Base-by-base conservation (phyloP, 2,888 invertebrate genomes). In the Nematopogon swammerdamellus region DNA sequence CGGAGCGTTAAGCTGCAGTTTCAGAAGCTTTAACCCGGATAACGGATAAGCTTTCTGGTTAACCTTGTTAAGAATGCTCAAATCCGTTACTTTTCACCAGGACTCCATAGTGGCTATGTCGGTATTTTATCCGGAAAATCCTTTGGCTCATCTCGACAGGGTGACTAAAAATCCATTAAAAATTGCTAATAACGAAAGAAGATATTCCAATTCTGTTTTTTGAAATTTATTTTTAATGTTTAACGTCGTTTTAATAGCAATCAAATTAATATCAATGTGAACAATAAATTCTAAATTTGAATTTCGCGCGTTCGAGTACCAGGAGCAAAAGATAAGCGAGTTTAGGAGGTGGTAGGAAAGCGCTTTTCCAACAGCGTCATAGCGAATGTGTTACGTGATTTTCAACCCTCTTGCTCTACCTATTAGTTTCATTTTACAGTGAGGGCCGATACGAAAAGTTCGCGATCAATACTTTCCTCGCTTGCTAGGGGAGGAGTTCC, bases 41-140 rank as follows among this genome's bases (percentile, higher is more conserved):
- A 54, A 55, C 51, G 49, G 19, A 36, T 36, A 36, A 36, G 50
- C 53, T 55, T 52, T 51, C 51, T 5, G 51, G 62, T 72, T 62
- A 67, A 63, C 52, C 62, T 62, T 59, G 65, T 63, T 72, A 71
- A 71, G 68, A 68, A 68, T 64, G 79, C 70, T 72, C 75, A 69
- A 71, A 69, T 68, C 70, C 67, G 69, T 64, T 67, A 65, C 62
- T 62, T 59, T 58, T 50, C 66, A 79, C 73, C 58, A 76, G 72
- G 76, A 54, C n/a, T 52, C 10, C 72, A 80, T 70, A 64, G 55
- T 49, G 2, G 18, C 3, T 2, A 54, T 58, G 59, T 36, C 56
- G 60, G 55, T 56, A 51, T 56, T 60, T 73, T 72, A 72, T 71
- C 74, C 70, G 60, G 55, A 49, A 19, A 44, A 17, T 14, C 44